A percentile compares a stretch with the other conserved stretches of the same genome.
Evolutionary conservation across 1,140 invertebrate species (phyloP).

Genomic region (Tetranychus urticae): DNA sequence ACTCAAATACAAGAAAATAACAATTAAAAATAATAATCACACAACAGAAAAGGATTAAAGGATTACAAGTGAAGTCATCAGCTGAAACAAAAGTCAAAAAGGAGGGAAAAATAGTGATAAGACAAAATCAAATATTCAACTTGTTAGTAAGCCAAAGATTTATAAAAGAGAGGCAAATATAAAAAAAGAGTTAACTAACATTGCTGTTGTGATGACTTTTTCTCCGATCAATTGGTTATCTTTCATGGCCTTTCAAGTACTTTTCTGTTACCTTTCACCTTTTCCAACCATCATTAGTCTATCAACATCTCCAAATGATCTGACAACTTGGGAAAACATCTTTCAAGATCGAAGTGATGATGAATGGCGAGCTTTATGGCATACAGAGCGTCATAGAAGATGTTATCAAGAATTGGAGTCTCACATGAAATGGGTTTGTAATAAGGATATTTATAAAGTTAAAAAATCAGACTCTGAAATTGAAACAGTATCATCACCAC

Average conservation of each 20-base stretch:
- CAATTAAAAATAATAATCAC: too few species aligned
- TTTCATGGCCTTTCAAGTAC: background rate
- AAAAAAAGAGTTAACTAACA: too few species aligned
- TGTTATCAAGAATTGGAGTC: slow-evolving; percentile 27
- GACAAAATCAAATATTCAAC: too few species aligned
- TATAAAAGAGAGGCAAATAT: too few species aligned
- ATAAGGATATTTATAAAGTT: slow-evolving; percentile 31
- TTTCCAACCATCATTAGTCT: background rate
- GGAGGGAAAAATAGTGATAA: too few species aligned
- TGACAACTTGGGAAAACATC: slow-evolving; percentile 5
- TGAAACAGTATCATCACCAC: too few species aligned
- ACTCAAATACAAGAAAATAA: too few species aligned
- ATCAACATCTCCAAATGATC: background rate
- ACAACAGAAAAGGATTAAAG: too few species aligned
- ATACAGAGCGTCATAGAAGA: slow-evolving; percentile 28
- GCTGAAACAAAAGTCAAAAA: too few species aligned
- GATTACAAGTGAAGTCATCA: too few species aligned
- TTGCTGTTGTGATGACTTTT: background rate
- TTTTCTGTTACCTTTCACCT: background rate
- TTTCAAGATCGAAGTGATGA: slow-evolving; percentile 17
- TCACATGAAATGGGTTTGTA: slow-evolving; percentile 32
- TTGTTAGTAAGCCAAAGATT: too few species aligned
- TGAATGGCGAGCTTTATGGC: slow-evolving; percentile 32
- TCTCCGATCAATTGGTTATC: background rate
- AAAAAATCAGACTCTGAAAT: background rate